Conservation (phyloP, 2,888 invertebrate species). For the Marasmarcha lunaedactyla region DNA sequence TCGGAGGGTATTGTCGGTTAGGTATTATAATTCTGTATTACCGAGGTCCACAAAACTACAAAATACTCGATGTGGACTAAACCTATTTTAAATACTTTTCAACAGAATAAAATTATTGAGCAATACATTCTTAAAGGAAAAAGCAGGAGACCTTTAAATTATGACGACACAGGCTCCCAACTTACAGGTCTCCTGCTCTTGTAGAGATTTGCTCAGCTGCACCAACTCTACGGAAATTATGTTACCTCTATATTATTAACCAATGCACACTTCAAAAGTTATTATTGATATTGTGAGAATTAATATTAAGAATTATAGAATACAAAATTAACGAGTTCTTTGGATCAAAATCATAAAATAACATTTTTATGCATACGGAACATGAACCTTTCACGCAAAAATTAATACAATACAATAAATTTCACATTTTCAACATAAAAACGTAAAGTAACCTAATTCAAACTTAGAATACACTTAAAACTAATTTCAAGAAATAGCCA, state of each 20-base stretch:
- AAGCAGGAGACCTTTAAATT: neutral
- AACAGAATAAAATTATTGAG: constrained; percentile 67
- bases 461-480: constrained; percentile 55
- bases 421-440: constrained; percentile 52
- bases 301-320: constrained; percentile 33
- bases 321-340: constrained; percentile 59
- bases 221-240: constrained; percentile 61
- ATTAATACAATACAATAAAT: constrained; percentile 51
- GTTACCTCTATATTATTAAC: constrained; percentile 47
- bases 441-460: constrained; percentile 54
- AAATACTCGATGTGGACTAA: constrained; percentile 54
- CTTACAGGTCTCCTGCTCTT: neutral
- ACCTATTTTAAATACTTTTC: constrained; percentile 58
- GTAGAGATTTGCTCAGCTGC: constrained; percentile 69
- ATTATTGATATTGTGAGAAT: constrained; percentile 47
- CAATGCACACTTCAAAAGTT: constrained; percentile 66
- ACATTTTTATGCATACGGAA: constrained; percentile 45
- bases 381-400: constrained; percentile 56
- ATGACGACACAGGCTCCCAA: neutral
- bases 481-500: constrained; percentile 61
- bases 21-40: constrained; percentile 52
- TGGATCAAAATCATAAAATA: constrained; percentile 59
- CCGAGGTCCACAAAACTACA: constrained; percentile 48
- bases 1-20: constrained; percentile 70
- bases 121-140: constrained; percentile 66